Evolutionary conservation across 1,140 invertebrate species (phyloP).

Genomic region (Drosophila kohkoa): DNA sequence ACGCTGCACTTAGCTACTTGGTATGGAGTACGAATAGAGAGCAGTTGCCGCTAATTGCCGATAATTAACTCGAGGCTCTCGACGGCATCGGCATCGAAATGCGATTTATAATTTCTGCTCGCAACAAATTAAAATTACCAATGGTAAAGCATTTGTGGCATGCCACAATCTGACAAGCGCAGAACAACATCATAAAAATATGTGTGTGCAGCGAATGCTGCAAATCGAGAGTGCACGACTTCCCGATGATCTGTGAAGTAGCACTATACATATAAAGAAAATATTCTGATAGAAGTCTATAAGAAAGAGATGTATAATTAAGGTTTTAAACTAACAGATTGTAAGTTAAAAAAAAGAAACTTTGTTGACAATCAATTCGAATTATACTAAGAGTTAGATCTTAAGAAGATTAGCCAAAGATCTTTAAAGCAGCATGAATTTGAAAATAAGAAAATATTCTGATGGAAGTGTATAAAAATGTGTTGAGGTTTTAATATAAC

Average conservation of each 20-base stretch:
- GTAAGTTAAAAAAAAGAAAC: too few relatives aligned
- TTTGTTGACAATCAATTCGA: too few relatives aligned
- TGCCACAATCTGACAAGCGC: conserved; percentile 74
- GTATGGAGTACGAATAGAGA: conserved; percentile 19
- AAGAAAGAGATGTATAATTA: too few relatives aligned
- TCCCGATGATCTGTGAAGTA: not conserved
- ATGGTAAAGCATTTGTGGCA: conserved; percentile 62
- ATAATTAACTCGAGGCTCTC: conserved; percentile 71
- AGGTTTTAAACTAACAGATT: too few relatives aligned
- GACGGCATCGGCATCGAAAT: conserved; percentile 54
- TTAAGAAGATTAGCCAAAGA: too few relatives aligned
- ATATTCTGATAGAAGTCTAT: too few relatives aligned
- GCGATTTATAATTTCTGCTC: conserved; percentile 78
- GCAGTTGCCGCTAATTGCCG: conserved; percentile 62
- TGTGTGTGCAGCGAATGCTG: conserved; percentile 45
- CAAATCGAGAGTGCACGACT: conserved; percentile 24
- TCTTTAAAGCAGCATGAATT: too few relatives aligned
- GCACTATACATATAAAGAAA: too few relatives aligned
- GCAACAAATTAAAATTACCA: conserved; percentile 82
- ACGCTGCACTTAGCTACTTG: not conserved
- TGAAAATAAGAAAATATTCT: too few relatives aligned
- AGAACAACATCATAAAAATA: conserved; percentile 73
- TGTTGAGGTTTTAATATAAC: too few relatives aligned
- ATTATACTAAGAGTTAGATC: too few relatives aligned
- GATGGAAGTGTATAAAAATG: too few relatives aligned